These are phyloP conservation scores for Platyura marginata DNA, from an alignment of 1,140 invertebrate genomes.

Conservation along the genomic window DNA sequence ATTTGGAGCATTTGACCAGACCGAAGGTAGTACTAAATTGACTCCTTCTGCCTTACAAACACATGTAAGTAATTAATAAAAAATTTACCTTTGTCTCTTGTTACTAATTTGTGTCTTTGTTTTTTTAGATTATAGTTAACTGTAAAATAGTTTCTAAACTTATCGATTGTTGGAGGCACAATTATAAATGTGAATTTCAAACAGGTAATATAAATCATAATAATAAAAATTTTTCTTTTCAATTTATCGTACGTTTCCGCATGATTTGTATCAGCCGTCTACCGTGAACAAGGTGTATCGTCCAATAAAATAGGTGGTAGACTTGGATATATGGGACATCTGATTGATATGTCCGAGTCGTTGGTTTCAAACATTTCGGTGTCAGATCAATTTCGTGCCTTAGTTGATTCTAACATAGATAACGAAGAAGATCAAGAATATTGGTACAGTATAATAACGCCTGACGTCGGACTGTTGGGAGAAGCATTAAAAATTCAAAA, in stretches of 20 bases:
- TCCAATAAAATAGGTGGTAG: constrained; percentile 26
- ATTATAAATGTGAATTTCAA: constrained; percentile 34
- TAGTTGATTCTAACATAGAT: constrained; percentile 15
- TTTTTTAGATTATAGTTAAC: constrained; percentile 42
- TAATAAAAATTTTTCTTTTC: too few relatives aligned
- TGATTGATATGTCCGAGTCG: constrained; percentile 39
- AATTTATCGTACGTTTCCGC: too few relatives aligned
- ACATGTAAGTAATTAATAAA: constrained; percentile 11
- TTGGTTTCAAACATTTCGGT: constrained; percentile 18
- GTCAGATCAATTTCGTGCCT: constrained; percentile 21
- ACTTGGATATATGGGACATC: constrained; percentile 58
- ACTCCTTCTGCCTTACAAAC: constrained; percentile 19
- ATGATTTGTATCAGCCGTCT: too few relatives aligned
- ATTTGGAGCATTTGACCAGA: constrained; percentile 24
- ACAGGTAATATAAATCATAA: too few relatives aligned
- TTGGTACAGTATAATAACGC: constrained; percentile 9
- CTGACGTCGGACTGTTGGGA: background rate
- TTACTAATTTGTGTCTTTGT: background rate
- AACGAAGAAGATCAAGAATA: constrained; percentile 12
- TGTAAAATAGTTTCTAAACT: constrained; percentile 44
- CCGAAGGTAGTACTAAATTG: constrained; percentile 10
- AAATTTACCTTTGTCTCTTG: background rate
- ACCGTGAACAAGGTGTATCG: too few relatives aligned
- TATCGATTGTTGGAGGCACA: constrained; percentile 43
- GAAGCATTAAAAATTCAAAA: background rate